Evolutionary conservation across 2,113 vertebrate species (phyloP), one percentile per base, ranked within the genome.

Genomic region (Caretta caretta): DNA sequence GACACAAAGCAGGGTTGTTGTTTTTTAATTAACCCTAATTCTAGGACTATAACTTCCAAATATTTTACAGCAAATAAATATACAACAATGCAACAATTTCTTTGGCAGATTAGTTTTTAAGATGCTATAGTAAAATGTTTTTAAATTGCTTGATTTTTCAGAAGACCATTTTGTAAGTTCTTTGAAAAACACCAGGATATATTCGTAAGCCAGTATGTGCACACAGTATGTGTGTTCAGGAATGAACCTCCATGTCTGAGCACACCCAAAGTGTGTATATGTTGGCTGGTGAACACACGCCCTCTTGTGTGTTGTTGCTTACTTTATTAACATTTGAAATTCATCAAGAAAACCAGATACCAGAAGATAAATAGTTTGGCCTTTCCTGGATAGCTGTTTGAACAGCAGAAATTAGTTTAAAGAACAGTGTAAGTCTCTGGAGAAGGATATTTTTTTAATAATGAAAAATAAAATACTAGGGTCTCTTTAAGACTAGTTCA

Each of bases 291-390:
- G 57, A 69, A 92, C 88, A 96, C 19, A 3, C 84, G 92, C 93
- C 83, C 75, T 53, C 56, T 95, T 95, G 82, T 81, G 95, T 97
- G 76, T 92, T 95, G 69, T 94, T 87, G 88, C 88, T 96, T 95
- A 84, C 76, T 91, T 96, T 95, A 90, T 96, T 96, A 96, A 62
- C 69, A 84, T 93, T 97, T 97, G 89, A 96, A 97, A 95, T 95
- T 91, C 86, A 78, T 94, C 72, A 83, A 84, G 85, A 90, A 72
- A 78, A 85, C 65, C 75, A 86, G 84, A 96, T 95, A 84, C 76
- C 16, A 0, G 90, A 91, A 92, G 84, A 59, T 93, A 93, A 93
- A 96, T 62, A 79, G 24, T 87, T 27, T 79, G 12, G 86, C 87
- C 42, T 89, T 72, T 89, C 92, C 89, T 65, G 59, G 91, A 90